Evolutionary conservation across 2,797 vertebrate genomes (phyloP).

Genomic region (Chrysocyon brachyurus): DNA sequence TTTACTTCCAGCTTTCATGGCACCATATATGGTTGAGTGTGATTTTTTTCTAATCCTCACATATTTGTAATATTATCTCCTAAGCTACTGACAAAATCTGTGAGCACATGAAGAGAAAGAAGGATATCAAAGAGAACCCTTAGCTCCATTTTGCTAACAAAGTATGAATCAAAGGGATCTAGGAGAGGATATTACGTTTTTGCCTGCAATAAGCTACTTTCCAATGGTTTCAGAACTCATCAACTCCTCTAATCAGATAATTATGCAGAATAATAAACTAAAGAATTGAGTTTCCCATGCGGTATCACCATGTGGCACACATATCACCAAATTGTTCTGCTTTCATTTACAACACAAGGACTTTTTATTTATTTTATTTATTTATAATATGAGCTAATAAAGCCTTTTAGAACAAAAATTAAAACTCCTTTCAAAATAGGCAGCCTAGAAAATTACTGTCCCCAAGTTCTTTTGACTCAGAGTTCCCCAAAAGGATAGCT

Average conservation of each 20-base stretch:
- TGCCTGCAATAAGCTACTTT: slow-evolving; percentile 2
- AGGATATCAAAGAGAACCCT: background rate
- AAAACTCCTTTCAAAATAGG: slow-evolving; percentile 26
- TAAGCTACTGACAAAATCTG: slow-evolving; percentile 17
- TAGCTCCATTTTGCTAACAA: background rate
- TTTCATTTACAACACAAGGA: slow-evolving; percentile 25
- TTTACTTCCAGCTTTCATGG: background rate
- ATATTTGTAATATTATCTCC: slow-evolving; percentile 14
- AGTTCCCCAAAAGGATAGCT: background rate
- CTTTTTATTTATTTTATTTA: slow-evolving; percentile 7
- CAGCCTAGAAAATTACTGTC: background rate
- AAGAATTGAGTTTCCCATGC: background rate
- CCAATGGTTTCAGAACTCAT: background rate
- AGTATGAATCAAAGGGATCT: background rate
- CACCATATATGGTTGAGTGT: background rate
- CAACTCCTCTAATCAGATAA: background rate
- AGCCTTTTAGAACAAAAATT: slow-evolving; percentile 21
- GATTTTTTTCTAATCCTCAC: background rate
- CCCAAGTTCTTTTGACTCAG: slow-evolving; percentile 11
- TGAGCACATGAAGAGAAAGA: slow-evolving; percentile 3
- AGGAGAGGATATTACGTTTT: background rate
- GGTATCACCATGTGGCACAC: background rate
- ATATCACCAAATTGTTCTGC: background rate
- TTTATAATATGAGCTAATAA: slow-evolving; percentile 20
- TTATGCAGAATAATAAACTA: background rate